Percentiles rank a stretch among this genome's conserved stretches.
Conservation (phyloP, 1,140 invertebrate species). For the Augochlora pura region DNA sequence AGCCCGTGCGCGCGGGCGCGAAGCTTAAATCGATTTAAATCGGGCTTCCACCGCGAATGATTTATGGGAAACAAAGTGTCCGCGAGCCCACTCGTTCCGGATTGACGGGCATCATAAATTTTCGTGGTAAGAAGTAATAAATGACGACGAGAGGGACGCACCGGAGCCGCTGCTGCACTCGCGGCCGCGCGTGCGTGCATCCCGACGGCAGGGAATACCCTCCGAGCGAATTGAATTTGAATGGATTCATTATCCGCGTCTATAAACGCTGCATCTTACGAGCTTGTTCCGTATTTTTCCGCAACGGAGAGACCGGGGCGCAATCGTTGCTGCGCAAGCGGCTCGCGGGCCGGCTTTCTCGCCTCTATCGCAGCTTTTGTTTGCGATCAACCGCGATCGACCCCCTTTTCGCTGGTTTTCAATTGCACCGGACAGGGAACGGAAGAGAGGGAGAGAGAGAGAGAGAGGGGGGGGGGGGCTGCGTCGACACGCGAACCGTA, state of each 20-base stretch:
- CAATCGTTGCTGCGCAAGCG: constrained; percentile 9
- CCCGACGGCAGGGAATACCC: not conserved
- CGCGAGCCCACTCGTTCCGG: not conserved
- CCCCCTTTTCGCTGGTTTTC: constrained; percentile 39
- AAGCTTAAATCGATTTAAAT: not conserved
- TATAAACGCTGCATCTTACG: constrained; percentile 34
- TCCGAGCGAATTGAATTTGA: constrained; percentile 55
- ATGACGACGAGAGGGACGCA: not conserved
- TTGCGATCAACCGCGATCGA: constrained; percentile 45
- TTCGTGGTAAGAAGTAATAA: not conserved
- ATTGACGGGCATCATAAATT: not conserved
- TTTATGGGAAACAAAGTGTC: not conserved
- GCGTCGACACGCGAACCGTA: not conserved
- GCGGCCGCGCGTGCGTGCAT: not conserved
- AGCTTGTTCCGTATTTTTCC: constrained; percentile 6
- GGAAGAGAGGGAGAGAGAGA: too few relatives aligned
- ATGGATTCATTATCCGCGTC: constrained; percentile 53
- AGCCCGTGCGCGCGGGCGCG: too few relatives aligned
- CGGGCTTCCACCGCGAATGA: not conserved
- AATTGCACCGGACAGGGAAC: not conserved
- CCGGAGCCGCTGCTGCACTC: not conserved
- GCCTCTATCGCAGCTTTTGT: constrained; percentile 40
- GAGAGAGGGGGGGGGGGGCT: too few relatives aligned
- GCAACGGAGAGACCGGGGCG: not conserved
- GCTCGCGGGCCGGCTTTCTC: constrained; percentile 36